Evolutionary conservation across 2,888 invertebrate species (phyloP), one percentile per base, ranked within the genome.

Genomic region (Dorcus parallelipipedus): DNA sequence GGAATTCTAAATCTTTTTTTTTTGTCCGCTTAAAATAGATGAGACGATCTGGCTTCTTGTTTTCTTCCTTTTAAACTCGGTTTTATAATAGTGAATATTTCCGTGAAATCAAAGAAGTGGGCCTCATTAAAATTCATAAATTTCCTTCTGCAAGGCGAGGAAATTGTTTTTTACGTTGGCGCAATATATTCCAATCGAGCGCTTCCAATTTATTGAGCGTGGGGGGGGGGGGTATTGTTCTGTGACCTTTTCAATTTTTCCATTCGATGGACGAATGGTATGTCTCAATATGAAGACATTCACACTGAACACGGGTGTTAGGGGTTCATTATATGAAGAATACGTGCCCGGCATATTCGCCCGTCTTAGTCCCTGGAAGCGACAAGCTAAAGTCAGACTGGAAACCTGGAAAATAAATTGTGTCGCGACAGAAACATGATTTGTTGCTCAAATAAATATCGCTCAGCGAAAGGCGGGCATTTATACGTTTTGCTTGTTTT

Each of bases 231-330:
- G 20, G 42, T 42, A 17, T 42, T 42, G 49, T 49, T 55, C 50
- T 49, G 42, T 49, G 55, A 54, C 52, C 49, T 60, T 60, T 63
- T 58, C 58, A 41, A 55, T 62, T 60, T 62, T 53, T 54, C 54
- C 42, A 49, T 42, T 55, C 51, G 39, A 52, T 40, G 47, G 58
- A 54, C 56, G 47, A 52, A 52, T 55, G 61, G 61, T 63, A 59
- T 61, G 61, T 60, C 56, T 53, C 56, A 54, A 60, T 63, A 66
- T 67, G 64, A 66, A 67, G 65, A 66, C 63, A 60, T 62, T 62
- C 64, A 60, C 58, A 55, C 45, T 52, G 62, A 63, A 63, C 63
- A 59, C 64, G 62, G 49, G 61, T 59, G 59, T 65, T 62, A 54
- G 58, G 61, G 64, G 54, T 60, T 62, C 58, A 62, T 62, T 62